Evolutionary conservation across 2,113 vertebrate genomes (phyloP).

Genomic region (Seriola aureovittata): DNA sequence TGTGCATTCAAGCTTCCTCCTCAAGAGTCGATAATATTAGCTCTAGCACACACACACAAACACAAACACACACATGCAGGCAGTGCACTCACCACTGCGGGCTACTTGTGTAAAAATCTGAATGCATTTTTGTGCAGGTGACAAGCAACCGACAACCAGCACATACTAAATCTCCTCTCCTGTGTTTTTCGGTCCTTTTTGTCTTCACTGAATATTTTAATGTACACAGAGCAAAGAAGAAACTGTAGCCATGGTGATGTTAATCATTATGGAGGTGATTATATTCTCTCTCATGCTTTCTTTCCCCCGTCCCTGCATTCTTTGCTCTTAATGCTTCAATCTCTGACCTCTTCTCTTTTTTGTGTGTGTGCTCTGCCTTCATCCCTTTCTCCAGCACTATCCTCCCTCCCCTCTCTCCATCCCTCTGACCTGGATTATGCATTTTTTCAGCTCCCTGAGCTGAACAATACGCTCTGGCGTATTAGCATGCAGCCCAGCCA

Average conservation of each 20-base stretch:
- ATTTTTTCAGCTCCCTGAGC: conserved; percentile 64
- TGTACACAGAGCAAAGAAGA: conserved; percentile 10
- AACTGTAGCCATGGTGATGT: not conserved
- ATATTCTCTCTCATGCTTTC: not conserved
- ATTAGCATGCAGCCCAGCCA: conserved; percentile 63
- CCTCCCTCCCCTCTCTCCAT: conserved; percentile 19
- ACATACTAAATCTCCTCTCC: not conserved
- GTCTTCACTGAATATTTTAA: conserved; percentile 6
- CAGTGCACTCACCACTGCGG: conserved; percentile 2
- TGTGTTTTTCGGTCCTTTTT: not conserved
- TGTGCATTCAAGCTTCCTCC: conserved; percentile 61
- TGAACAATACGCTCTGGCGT: conserved; percentile 70
- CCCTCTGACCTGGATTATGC: conserved; percentile 74
- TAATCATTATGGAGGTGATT: conserved; percentile 36
- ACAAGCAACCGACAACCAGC: not conserved
- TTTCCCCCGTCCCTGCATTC: conserved; percentile 21
- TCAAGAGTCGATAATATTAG: conserved; percentile 70
- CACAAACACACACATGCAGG: conserved; percentile 4
- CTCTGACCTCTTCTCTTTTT: conserved; percentile 61
- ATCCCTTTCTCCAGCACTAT: conserved; percentile 14
- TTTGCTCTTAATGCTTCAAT: conserved; percentile 48
- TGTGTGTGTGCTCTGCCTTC: conserved; percentile 22
- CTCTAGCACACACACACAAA: conserved; percentile 35
- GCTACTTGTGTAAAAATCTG: conserved; percentile 25
- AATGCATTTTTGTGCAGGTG: conserved; percentile 24